Evolutionary conservation across 1,140 invertebrate genomes (phyloP).

Genomic region (Pentalonia nigronervosa): DNA sequence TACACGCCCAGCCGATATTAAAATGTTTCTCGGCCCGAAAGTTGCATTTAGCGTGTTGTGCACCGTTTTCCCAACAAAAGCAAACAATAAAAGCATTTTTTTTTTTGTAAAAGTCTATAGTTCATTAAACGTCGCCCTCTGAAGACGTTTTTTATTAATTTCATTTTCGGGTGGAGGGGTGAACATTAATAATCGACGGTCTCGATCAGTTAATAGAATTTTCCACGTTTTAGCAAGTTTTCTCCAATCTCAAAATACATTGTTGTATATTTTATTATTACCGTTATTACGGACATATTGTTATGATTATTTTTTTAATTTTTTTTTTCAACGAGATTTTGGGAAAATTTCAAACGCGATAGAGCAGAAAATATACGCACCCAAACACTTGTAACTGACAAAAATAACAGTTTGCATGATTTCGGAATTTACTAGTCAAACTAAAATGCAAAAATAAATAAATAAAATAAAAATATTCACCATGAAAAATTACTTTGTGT

Average conservation of each 20-base stretch:
- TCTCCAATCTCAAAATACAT: not conserved
- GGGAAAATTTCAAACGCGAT: not conserved
- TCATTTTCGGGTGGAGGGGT: not conserved
- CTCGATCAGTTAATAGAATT: not conserved
- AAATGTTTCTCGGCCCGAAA: not conserved
- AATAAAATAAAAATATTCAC: not conserved
- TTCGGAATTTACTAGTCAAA: constrained; percentile 25
- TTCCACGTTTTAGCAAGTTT: not conserved
- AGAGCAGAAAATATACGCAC: not conserved
- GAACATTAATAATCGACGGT: not conserved
- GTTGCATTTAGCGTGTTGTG: not conserved
- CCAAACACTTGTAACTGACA: not conserved
- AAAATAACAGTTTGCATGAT: not conserved
- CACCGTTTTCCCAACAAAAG: not conserved
- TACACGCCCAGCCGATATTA: not conserved
- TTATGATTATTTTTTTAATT: not conserved
- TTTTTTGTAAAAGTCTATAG: not conserved
- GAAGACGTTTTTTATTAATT: not conserved
- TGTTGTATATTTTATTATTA: not conserved
- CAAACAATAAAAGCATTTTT: not conserved
- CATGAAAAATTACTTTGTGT: not conserved
- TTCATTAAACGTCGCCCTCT: not conserved
- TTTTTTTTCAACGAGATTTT: too few relatives aligned
- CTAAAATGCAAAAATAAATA: not conserved
- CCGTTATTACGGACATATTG: not conserved